phyloP scores from a whole-genome alignment of 1,140 invertebrate genomes.

The Archivesica marissinica region DNA sequence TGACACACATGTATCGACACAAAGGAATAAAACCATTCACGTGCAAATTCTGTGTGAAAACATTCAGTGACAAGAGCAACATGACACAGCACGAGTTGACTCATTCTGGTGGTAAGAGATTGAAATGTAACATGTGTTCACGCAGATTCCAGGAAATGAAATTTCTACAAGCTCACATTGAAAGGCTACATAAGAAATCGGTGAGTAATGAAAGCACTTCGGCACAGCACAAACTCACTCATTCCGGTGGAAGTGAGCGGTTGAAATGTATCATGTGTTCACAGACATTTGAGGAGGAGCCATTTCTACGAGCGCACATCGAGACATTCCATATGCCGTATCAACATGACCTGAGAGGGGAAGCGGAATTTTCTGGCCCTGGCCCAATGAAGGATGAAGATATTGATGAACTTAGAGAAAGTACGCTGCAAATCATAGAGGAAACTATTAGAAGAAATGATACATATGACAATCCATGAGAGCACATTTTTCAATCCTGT shows the following conservation, averaged over 20 bases:
- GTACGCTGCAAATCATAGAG: conserved; percentile 18
- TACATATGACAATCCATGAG: no score
- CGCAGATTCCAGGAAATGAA: conserved; percentile 20
- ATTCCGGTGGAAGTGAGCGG: no score
- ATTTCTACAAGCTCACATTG: conserved; percentile 12
- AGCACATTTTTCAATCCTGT: no score
- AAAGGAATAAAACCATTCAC: conserved; percentile 60
- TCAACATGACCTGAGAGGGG: no score
- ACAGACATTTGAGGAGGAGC: no score
- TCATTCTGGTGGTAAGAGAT: conserved; percentile 34
- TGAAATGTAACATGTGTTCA: conserved; percentile 37
- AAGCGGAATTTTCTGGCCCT: no score
- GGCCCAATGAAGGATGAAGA: conserved; percentile 5
- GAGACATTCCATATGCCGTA: no score
- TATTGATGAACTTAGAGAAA: conserved; percentile 7
- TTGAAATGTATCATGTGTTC: no score
- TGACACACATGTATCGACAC: conserved; percentile 62
- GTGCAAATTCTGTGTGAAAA: conserved; percentile 54
- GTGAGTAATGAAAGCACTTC: not conserved
- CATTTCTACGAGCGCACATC: no score
- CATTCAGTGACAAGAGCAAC: conserved; percentile 58
- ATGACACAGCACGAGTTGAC: conserved; percentile 41
- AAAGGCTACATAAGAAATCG: not conserved
- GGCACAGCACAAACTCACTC: no score
- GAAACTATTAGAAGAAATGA: conserved; percentile 19